phyloP scores from a whole-genome alignment of 2,113 vertebrate genomes.

The Empidonax alnorum region DNA sequence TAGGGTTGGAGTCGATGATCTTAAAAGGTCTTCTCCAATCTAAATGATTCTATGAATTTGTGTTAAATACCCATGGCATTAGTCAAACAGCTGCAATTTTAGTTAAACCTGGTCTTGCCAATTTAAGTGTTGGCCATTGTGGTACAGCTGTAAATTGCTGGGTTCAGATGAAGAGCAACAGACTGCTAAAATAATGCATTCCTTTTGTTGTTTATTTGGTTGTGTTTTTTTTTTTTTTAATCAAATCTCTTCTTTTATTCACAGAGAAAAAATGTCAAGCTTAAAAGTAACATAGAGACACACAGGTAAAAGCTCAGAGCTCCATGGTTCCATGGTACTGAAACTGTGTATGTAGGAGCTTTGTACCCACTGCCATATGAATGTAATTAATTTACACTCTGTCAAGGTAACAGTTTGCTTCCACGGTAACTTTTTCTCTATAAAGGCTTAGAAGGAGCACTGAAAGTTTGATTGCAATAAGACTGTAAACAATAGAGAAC shows the following conservation, averaged over 20 bases:
- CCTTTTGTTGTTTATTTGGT: not conserved
- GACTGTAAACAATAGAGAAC: slow-evolving; percentile 41
- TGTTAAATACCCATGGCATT: not conserved
- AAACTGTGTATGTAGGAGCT: not conserved
- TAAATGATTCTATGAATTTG: not conserved
- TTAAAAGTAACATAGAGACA: not conserved
- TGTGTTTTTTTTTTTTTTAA: not conserved
- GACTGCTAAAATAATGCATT: not conserved
- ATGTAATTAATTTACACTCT: not conserved
- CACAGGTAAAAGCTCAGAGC: not conserved
- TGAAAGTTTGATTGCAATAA: slow-evolving; percentile 56
- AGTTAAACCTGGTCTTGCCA: not conserved
- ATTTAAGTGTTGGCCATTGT: not conserved
- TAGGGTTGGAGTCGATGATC: not conserved
- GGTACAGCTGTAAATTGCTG: not conserved
- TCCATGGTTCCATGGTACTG: not conserved
- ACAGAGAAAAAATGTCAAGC: not conserved
- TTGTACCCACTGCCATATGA: not conserved
- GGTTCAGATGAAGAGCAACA: not conserved
- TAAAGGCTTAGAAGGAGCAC: slow-evolving; percentile 72
- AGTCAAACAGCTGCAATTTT: not conserved
- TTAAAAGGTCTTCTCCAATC: not conserved
- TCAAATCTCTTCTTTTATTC: not conserved
- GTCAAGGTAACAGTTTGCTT: not conserved
- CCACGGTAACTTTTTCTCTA: slow-evolving; percentile 46